A percentile compares a stretch with the other conserved stretches of the same genome.
Conservation (phyloP, 64 coral and sea anemone genomes). For the Anthopleura sola region DNA sequence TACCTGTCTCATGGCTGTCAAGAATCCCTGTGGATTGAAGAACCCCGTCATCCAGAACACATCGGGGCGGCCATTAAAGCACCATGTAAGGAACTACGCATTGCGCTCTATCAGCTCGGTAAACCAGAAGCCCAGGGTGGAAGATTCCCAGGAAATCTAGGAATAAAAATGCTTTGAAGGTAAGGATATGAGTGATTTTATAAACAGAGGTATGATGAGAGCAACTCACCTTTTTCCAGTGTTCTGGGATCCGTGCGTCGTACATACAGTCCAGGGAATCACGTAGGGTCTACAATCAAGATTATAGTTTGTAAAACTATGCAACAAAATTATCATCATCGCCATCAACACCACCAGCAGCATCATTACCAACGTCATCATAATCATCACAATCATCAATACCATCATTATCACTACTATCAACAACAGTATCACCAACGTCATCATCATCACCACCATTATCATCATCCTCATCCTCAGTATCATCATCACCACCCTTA, state of each 20-base stretch:
- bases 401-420: background rate
- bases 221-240: constrained; percentile 87
- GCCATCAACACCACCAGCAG: too few relatives aligned
- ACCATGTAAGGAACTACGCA: constrained; percentile 82
- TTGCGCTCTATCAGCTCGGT: constrained; percentile 94
- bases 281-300: constrained; percentile 61
- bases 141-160: constrained; percentile 98
- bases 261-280: constrained; percentile 99
- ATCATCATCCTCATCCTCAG: background rate
- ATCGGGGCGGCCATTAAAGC: constrained; percentile 92
- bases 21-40: constrained; percentile 96
- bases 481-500: background rate
- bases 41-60: constrained; percentile 99
- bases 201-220: background rate
- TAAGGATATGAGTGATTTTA: background rate
- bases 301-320: background rate
- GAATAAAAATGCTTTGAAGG: background rate
- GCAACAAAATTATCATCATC: background rate
- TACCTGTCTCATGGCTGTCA: constrained; percentile 97
- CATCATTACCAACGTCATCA: background rate
- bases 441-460: background rate
- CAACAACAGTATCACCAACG: background rate
- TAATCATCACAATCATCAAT: background rate
- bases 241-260: constrained; percentile 81
- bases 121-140: constrained; percentile 98